Percentiles rank a stretch among this genome's conserved stretches.
These are phyloP conservation scores for Sarcoramphus papa DNA, from an alignment of 2,797 vertebrate genomes.

Conservation along the genomic window DNA sequence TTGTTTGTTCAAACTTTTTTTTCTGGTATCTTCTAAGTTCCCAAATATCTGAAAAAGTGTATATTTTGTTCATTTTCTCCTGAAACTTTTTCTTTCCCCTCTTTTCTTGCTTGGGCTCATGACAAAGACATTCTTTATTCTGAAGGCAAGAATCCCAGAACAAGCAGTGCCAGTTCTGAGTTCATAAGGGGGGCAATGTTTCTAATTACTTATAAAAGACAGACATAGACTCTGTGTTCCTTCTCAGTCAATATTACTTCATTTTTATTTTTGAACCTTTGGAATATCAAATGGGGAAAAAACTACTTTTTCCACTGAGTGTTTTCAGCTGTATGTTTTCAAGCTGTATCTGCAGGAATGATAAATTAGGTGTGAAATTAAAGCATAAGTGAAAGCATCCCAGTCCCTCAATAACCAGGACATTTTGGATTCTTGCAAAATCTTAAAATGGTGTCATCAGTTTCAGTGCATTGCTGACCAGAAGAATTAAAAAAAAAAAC, in stretches of 20 bases:
- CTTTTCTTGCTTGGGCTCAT: not conserved
- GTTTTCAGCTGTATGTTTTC: not conserved
- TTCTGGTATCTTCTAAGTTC: not conserved
- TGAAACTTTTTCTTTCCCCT: not conserved
- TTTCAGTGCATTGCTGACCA: not conserved
- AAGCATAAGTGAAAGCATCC: not conserved
- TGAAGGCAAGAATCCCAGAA: not conserved
- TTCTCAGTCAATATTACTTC: not conserved
- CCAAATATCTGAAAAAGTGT: not conserved
- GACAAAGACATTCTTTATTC: constrained; percentile 4
- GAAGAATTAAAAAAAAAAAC: not conserved
- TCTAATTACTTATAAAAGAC: not conserved
- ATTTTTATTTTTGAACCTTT: not conserved
- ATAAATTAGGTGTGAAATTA: constrained; percentile 3
- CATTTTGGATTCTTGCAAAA: not conserved
- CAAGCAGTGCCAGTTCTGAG: not conserved
- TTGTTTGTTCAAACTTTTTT: not conserved
- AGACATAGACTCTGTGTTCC: not conserved
- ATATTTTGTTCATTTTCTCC: not conserved
- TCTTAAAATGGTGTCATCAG: not conserved
- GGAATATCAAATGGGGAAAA: not conserved
- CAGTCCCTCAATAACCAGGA: not conserved
- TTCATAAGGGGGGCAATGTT: not conserved
- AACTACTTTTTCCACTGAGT: not conserved
- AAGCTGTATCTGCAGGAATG: not conserved